phyloP scores from a whole-genome alignment of 2,888 invertebrate genomes.

The Phengaris arion region DNA sequence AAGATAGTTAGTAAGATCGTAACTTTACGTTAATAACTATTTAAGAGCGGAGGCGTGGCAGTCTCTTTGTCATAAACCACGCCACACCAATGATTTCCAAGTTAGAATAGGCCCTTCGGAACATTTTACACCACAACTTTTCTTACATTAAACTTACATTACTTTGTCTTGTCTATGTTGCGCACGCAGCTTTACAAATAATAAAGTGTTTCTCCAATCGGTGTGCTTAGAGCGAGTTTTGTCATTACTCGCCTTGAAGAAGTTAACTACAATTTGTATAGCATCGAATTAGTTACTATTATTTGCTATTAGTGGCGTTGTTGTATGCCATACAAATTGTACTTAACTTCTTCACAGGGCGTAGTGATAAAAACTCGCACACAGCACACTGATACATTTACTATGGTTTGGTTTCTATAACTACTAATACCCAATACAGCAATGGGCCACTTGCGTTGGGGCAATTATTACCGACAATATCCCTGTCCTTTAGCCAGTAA shows the following conservation, averaged over 20 bases:
- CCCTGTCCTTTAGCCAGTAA: neutral
- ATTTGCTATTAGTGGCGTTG: no score
- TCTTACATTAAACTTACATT: neutral
- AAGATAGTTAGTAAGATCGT: neutral
- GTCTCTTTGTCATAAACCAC: slow-evolving; percentile 12
- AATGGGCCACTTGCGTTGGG: neutral
- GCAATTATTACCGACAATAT: neutral
- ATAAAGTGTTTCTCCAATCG: neutral
- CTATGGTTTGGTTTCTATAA: no score
- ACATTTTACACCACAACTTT: neutral
- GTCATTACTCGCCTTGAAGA: no score
- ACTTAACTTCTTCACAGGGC: no score
- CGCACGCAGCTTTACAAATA: neutral
- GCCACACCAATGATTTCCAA: slow-evolving; percentile 26
- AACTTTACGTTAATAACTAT: slow-evolving; percentile 1
- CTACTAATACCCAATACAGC: no score
- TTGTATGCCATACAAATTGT: no score
- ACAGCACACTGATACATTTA: no score
- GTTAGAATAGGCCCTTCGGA: neutral
- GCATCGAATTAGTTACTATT: no score
- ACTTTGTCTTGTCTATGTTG: neutral
- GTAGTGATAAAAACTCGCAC: no score
- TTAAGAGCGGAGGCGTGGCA: slow-evolving; percentile 12
- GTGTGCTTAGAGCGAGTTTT: no score
- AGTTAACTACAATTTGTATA: no score